Conservation (phyloP, 2,797 vertebrate species). For the Tenualosa ilisha region DNA sequence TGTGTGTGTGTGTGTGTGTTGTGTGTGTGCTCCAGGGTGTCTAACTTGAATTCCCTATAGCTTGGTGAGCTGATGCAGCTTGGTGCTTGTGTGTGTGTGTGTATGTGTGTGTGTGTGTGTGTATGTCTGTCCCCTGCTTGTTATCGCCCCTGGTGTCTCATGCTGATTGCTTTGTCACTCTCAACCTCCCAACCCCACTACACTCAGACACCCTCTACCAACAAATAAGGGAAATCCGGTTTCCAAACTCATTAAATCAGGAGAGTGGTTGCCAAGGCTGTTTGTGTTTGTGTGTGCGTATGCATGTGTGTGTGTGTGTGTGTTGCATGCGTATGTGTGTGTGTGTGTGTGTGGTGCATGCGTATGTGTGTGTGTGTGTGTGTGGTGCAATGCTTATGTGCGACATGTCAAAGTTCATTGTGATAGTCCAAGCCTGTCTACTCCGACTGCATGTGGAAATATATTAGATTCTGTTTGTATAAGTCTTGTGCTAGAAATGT, state of each 20-base stretch:
- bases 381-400: no score
- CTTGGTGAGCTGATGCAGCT: no score
- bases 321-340: no score
- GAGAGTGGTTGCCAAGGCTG: background rate
- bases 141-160: background rate
- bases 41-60: no score
- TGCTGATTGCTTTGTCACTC: slow-evolving; percentile 16
- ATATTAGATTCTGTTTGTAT: no score
- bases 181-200: background rate
- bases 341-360: no score
- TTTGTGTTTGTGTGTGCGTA: background rate
- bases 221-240: slow-evolving; percentile 6
- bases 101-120: background rate
- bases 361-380: slow-evolving; percentile 10
- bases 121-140: background rate
- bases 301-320: slow-evolving; percentile 4
- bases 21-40: no score
- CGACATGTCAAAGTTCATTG: no score
- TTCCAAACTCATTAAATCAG: slow-evolving; percentile 17
- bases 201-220: background rate
- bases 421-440: no score
- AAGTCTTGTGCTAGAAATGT: no score
- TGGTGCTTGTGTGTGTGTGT: background rate
- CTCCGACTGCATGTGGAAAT: no score
- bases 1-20: no score